Evolutionary conservation across 2,888 invertebrate genomes (phyloP).

Genomic region (Baccha elongata): DNA sequence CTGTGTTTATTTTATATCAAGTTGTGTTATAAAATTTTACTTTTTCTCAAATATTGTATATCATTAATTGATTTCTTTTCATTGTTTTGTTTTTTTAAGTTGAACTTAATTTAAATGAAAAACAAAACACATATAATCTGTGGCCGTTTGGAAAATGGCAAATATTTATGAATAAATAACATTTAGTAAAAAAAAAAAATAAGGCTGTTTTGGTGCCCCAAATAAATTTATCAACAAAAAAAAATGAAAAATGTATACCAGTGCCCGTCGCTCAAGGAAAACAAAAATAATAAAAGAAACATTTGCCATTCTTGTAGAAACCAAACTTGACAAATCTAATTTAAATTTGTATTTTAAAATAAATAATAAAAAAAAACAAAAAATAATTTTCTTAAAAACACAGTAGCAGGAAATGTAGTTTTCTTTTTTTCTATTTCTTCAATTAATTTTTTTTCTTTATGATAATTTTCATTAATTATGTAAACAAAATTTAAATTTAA

Average conservation of each 20-base stretch:
- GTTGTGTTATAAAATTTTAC: constrained; percentile 69
- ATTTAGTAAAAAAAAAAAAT: constrained; percentile 73
- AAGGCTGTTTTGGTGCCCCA: constrained; percentile 87
- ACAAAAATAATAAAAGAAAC: constrained; percentile 41
- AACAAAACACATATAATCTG: constrained; percentile 76
- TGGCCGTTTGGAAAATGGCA: constrained; percentile 87
- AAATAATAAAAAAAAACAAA: constrained; percentile 38
- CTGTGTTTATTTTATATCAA: constrained; percentile 73
- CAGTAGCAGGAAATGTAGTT: constrained; percentile 73
- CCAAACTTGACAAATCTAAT: constrained; percentile 76
- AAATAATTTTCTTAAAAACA: constrained; percentile 59
- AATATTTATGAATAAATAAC: constrained; percentile 39
- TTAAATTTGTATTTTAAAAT: constrained; percentile 9
- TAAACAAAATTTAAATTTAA: constrained; percentile 35
- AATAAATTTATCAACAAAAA: constrained; percentile 47
- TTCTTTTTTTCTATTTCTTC: constrained; percentile 47
- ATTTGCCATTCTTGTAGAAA: constrained; percentile 76
- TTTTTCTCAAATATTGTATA: constrained; percentile 52
- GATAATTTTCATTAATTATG: constrained; percentile 24
- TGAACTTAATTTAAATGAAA: constrained; percentile 82
- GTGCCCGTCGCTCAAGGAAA: constrained; percentile 28
- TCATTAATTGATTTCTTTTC: constrained; percentile 74
- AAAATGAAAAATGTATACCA: constrained; percentile 14
- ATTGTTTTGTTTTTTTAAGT: constrained; percentile 78
- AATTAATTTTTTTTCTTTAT: constrained; percentile 34